phyloP scores from a whole-genome alignment of 2,797 vertebrate species.

The Mycteria americana region DNA sequence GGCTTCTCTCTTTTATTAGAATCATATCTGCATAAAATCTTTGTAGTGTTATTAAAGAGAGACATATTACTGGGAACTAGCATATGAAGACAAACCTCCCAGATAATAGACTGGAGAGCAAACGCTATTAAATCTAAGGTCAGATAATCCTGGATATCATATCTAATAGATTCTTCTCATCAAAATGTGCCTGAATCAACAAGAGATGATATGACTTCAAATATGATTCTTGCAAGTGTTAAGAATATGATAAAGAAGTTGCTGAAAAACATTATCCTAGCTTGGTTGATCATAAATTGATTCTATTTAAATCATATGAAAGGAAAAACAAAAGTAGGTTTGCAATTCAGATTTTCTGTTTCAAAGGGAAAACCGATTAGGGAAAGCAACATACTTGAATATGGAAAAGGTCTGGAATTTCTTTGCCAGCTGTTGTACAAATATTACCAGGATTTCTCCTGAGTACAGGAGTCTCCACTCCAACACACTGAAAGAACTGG shows the following conservation, averaged over 20 bases:
- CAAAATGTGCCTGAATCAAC: constrained; percentile 15
- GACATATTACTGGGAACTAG: not conserved
- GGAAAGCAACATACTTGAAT: not conserved
- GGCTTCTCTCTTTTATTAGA: not conserved
- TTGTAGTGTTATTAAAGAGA: not conserved
- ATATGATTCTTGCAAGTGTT: not conserved
- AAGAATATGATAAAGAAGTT: constrained; percentile 2
- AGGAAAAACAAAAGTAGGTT: constrained; percentile 20
- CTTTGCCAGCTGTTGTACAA: not conserved
- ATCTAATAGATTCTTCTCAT: not conserved
- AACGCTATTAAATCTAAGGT: not conserved
- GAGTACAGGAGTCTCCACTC: not conserved
- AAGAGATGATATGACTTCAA: not conserved
- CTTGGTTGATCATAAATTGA: constrained; percentile 1
- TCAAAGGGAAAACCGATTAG: constrained; percentile 3
- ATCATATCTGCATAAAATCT: constrained; percentile 3
- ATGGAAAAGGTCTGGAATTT: not conserved
- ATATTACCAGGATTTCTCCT: not conserved
- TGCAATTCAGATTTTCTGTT: constrained; percentile 17
- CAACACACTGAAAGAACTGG: not conserved
- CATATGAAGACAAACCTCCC: not conserved
- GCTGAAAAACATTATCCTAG: not conserved
- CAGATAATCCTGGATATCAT: not conserved
- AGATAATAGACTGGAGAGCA: not conserved
- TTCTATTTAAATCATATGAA: constrained; percentile 26